Evolutionary conservation across 2,888 invertebrate species (phyloP).

Genomic region (Mesopsocus fuscifrons): DNA sequence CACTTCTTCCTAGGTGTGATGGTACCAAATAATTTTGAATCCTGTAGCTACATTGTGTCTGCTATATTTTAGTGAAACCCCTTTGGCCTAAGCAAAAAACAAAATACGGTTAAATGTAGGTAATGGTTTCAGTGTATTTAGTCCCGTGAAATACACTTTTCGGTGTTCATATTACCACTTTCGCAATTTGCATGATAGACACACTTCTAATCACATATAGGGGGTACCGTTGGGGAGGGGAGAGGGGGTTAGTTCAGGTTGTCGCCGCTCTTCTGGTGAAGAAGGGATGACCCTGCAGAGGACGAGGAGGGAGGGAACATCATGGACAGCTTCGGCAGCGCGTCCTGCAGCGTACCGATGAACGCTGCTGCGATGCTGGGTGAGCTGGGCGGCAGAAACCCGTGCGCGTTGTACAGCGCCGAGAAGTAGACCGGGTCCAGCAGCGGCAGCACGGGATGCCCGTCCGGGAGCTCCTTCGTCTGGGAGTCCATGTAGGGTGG

Average conservation of each 20-base stretch:
- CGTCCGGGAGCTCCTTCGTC: constrained; percentile 6
- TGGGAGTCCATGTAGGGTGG: constrained; percentile 6
- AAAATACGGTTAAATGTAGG: too few relatives aligned
- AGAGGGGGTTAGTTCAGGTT: constrained; percentile 6
- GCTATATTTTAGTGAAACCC: too few relatives aligned
- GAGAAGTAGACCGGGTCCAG: constrained; percentile 8
- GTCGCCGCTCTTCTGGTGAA: neutral
- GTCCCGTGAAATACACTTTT: too few relatives aligned
- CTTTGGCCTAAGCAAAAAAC: too few relatives aligned
- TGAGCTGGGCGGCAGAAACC: constrained; percentile 7
- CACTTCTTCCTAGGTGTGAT: too few relatives aligned
- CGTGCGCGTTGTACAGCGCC: constrained; percentile 4
- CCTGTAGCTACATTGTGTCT: too few relatives aligned
- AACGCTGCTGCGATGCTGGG: constrained; percentile 8
- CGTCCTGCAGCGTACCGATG: constrained; percentile 7
- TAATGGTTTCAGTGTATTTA: too few relatives aligned
- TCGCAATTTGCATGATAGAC: too few relatives aligned
- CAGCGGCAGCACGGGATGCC: constrained; percentile 3
- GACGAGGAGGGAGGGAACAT: constrained; percentile 8
- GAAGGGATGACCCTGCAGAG: constrained; percentile 1
- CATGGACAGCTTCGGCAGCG: constrained; percentile 6
- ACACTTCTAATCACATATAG: too few relatives aligned
- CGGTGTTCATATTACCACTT: too few relatives aligned
- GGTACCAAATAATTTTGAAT: too few relatives aligned
- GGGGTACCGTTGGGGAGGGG: too few relatives aligned